A percentile compares a stretch with the other conserved stretches of the same genome.
Evolutionary conservation across 2,113 vertebrate genomes (phyloP).

Genomic region (Glareola pratincola): DNA sequence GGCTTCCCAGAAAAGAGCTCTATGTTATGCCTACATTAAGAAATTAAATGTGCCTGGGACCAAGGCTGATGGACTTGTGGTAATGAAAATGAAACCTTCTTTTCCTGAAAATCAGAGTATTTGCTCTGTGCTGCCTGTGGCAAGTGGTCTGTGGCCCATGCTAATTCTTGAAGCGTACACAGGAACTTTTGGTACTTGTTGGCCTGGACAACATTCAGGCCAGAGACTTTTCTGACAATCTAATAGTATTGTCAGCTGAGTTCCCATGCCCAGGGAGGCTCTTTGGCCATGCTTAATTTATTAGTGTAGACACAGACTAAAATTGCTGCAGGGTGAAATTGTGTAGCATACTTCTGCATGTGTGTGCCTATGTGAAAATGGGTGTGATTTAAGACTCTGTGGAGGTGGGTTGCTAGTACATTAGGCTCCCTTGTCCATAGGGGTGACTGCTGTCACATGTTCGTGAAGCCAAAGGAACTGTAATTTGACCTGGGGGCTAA

Average conservation of each 20-base stretch:
- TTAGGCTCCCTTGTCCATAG: background rate
- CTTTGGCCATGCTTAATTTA: background rate
- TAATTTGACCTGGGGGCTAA: background rate
- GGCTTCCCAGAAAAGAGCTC: background rate
- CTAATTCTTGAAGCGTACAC: background rate
- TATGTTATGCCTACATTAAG: background rate
- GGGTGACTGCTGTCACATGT: background rate
- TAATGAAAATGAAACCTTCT: background rate
- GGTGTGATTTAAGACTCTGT: background rate
- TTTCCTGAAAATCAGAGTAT: background rate
- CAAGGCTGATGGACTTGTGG: background rate
- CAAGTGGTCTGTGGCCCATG: background rate
- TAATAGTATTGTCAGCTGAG: background rate
- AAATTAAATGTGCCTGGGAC: background rate
- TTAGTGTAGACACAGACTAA: background rate
- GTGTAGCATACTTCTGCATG: accelerated
- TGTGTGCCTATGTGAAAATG: background rate
- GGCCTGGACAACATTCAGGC: background rate
- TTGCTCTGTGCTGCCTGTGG: background rate
- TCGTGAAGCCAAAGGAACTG: background rate
- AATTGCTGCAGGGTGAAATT: background rate
- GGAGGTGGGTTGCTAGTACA: background rate
- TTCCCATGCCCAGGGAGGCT: background rate
- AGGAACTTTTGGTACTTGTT: background rate
- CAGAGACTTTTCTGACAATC: background rate